Evolutionary conservation across 2,113 vertebrate species (phyloP), one percentile per base, ranked within the genome.

Genomic region (Chloropsis cyanopogon): DNA sequence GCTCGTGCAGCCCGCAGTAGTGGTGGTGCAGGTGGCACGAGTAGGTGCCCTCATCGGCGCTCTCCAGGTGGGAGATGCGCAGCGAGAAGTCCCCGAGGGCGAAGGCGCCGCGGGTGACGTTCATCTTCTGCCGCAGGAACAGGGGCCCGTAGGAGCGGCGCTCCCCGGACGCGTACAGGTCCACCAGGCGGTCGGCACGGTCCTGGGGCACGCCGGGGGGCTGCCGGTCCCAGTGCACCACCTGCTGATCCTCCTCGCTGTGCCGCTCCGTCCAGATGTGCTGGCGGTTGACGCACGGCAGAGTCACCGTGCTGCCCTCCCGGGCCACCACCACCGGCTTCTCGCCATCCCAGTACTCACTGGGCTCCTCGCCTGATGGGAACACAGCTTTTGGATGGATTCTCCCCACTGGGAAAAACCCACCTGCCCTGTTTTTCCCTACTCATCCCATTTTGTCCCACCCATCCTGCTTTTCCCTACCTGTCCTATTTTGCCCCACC

Each of bases 21-120:
- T 99, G 99, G 57, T 99, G 99, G 90, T 99, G 99, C 91, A 99
- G 97, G 95, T 99, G 98, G 94, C 99, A 99, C 37, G 99, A 99
- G 87, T 99, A 99, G 39, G 98, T 98, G 72, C 99, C 99, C 93
- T 98, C 98, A 10, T 99, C 98, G 0, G 97, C 97, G 1, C 96
- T 98, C 87, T 98, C 98, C 97, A 99, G 93, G 66, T 94, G 80
- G 1, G 97, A 95, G 63, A 97, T 96, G 24, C 91, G 81, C 53
- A 99, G 98, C 0, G 99, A 99, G 96, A 99, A 99, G 93, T 99
- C 99, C 0, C 99, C 99, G 44, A 97, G 96, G 12, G 98, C 96
- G 44, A 99, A 99, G 49, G 99, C 99, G 0, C 95, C 92, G 21
- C 86, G 91, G 9, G 96, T 98, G 91, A 99, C 98, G 56, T 98